Conservation (phyloP, 2,888 invertebrate genomes). For the Teleiodes luculella region DNA sequence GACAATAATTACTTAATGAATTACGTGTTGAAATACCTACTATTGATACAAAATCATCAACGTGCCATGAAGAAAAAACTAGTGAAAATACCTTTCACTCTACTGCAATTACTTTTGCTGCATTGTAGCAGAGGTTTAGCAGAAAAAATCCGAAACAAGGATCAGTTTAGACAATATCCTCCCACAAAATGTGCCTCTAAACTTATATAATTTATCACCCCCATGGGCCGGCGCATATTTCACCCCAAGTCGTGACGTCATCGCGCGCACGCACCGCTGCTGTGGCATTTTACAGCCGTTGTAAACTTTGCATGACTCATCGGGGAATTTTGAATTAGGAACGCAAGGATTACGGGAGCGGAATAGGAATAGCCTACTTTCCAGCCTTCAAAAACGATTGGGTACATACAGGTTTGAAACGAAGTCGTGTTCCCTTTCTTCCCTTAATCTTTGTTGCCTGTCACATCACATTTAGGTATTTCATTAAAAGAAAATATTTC, state of each 20-base stretch:
- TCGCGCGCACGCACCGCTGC: constrained; percentile 9
- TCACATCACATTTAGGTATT: no score
- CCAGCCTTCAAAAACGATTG: not conserved
- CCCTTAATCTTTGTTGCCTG: no score
- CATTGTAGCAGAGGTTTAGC: not conserved
- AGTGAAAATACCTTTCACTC: not conserved
- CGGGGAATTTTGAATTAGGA: constrained; percentile 2
- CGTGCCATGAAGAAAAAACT: no score
- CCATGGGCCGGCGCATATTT: constrained; percentile 4
- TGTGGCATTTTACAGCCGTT: constrained; percentile 13
- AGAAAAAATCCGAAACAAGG: not conserved
- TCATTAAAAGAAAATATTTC: no score
- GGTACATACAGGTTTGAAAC: not conserved
- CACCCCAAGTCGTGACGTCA: constrained; percentile 17
- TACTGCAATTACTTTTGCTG: not conserved
- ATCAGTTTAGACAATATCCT: not conserved
- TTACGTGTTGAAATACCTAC: no score
- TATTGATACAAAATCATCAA: no score
- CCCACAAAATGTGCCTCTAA: not conserved
- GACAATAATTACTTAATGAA: no score
- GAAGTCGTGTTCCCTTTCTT: no score
- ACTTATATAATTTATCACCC: not conserved
- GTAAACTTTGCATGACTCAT: constrained; percentile 14
- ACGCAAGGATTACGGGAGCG: not conserved
- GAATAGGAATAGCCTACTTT: not conserved